Percentiles rank a stretch among this genome's conserved stretches.
These are phyloP conservation scores for Drosophila parvula DNA, from an alignment of 1,140 invertebrate species.

Conservation along the genomic window DNA sequence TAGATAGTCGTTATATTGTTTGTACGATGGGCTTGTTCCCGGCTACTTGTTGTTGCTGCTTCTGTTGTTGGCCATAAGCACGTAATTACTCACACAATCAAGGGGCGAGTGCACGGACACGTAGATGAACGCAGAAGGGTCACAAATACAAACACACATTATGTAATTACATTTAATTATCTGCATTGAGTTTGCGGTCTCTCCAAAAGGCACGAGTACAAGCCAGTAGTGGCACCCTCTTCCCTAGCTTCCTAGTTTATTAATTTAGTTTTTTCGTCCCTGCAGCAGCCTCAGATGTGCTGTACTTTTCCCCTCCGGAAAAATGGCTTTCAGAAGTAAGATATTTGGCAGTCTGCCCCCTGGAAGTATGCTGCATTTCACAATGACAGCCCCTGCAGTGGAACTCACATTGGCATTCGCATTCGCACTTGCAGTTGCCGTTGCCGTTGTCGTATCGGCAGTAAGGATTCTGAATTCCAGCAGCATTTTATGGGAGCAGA, in stretches of 20 bases:
- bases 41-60: constrained; percentile 11
- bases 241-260: constrained; percentile 52
- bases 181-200: constrained; percentile 74
- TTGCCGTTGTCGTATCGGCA: constrained; percentile 2
- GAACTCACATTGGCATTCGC: not conserved
- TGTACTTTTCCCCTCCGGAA: constrained; percentile 1
- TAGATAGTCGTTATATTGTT: constrained; percentile 7
- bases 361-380: constrained; percentile 58
- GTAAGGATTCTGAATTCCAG: constrained; percentile 9
- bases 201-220: constrained; percentile 8
- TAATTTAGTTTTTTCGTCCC: constrained; percentile 54
- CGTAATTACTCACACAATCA: constrained; percentile 50
- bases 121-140: constrained; percentile 17
- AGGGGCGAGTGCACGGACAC: constrained; percentile 12
- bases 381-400: constrained; percentile 35
- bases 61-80: constrained; percentile 39
- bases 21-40: constrained; percentile 4
- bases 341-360: constrained; percentile 39
- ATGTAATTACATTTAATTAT: constrained; percentile 81
- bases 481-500: constrained; percentile 15
- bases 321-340: constrained; percentile 15
- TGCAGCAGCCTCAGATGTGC: no score
- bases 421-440: constrained; percentile 10
- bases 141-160: constrained; percentile 61
- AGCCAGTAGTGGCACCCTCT: constrained; percentile 8